Conservation (phyloP, 2,113 vertebrate species). For the Labeo rohita region DNA sequence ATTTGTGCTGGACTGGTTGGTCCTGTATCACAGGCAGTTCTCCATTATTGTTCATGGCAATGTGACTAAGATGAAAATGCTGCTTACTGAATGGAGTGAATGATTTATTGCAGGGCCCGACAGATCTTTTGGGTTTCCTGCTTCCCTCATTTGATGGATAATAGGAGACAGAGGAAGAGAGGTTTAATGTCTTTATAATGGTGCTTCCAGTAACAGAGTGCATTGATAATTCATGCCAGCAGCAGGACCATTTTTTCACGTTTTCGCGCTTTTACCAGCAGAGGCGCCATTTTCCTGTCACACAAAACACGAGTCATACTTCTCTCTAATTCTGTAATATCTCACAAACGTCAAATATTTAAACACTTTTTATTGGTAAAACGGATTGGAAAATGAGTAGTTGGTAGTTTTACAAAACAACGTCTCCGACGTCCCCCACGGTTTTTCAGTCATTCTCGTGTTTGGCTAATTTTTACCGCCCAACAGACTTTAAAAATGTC, state of each 20-base stretch:
- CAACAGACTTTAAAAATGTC: neutral
- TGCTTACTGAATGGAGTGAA: conserved; percentile 48
- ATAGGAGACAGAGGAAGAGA: conserved; percentile 57
- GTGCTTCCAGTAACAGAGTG: conserved; percentile 60
- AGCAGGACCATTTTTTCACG: conserved; percentile 27
- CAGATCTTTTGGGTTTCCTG: conserved; percentile 58
- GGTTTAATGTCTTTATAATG: conserved; percentile 59
- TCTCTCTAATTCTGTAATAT: neutral
- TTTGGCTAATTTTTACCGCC: neutral
- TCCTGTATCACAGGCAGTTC: neutral
- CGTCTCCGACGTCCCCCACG: neutral
- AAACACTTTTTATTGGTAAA: neutral
- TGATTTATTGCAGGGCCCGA: conserved; percentile 58
- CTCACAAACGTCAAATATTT: neutral
- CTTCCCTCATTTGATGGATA: conserved; percentile 53
- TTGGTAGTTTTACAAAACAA: neutral
- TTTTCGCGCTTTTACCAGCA: conserved; percentile 20
- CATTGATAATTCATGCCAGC: conserved; percentile 60
- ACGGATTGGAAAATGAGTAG: neutral
- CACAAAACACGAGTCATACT: neutral
- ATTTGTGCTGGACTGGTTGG: neutral
- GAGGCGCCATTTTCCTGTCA: conserved; percentile 29
- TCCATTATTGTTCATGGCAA: conserved; percentile 5
- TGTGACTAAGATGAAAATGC: conserved; percentile 50
- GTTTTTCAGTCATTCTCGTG: neutral